A percentile compares a stretch with the other conserved stretches of the same genome.
Evolutionary conservation across 2,797 vertebrate genomes (phyloP).

Genomic region (Benthosema pterotum): DNA sequence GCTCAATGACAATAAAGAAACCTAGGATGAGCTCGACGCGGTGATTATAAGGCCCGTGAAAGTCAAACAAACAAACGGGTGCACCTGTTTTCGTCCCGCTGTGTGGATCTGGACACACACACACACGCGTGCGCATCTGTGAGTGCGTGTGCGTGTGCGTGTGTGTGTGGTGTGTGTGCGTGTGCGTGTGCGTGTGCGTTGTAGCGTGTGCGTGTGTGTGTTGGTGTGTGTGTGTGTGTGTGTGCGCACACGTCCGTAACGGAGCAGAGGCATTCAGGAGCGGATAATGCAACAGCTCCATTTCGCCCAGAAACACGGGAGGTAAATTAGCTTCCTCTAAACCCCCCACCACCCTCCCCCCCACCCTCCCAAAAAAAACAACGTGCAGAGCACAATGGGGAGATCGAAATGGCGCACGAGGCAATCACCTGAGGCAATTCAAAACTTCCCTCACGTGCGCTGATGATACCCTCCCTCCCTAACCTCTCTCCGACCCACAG

Average conservation of each 20-base stretch:
- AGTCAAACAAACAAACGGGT: background rate
- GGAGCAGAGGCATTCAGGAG: slow-evolving; percentile 1
- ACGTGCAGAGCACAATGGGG: slow-evolving; percentile 11
- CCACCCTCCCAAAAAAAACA: background rate
- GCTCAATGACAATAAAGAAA: background rate
- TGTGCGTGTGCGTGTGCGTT: slow-evolving; percentile 14
- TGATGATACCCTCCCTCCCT: slow-evolving; percentile 10
- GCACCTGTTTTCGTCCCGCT: too few relatives aligned
- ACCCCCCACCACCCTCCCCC: background rate
- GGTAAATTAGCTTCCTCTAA: slow-evolving; percentile 17
- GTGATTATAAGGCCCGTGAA: background rate
- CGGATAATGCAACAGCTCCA: slow-evolving; percentile 10
- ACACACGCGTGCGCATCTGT: too few relatives aligned
- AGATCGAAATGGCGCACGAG: background rate
- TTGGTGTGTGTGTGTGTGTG: background rate
- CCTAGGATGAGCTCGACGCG: background rate
- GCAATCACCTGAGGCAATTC: slow-evolving; percentile 28
- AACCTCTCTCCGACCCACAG: background rate
- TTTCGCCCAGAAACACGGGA: slow-evolving; percentile 16
- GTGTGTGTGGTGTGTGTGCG: slow-evolving; percentile 14
- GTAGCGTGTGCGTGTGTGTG: slow-evolving; percentile 9
- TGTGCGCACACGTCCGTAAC: background rate
- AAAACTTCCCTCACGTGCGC: slow-evolving; percentile 12
- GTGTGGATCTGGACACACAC: too few relatives aligned
- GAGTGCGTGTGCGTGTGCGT: background rate